Evolutionary conservation across 2,888 invertebrate genomes (phyloP).

Genomic region (Cantharis rufa): DNA sequence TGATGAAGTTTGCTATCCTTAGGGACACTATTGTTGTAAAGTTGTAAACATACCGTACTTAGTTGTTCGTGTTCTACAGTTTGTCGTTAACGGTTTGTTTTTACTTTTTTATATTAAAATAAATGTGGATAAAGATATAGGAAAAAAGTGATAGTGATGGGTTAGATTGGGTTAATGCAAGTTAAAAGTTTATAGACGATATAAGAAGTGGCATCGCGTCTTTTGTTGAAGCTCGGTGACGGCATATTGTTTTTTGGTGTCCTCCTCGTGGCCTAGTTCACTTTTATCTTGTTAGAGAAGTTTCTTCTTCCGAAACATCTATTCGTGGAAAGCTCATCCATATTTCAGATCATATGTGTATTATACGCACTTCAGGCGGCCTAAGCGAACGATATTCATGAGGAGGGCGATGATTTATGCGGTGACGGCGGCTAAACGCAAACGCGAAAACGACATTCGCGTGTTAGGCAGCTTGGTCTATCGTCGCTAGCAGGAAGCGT

Average conservation of each 20-base stretch:
- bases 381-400: constrained; percentile 42
- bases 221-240: constrained; percentile 13
- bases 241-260: constrained; percentile 25
- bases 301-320: constrained; percentile 38
- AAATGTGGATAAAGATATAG: not conserved
- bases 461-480: constrained; percentile 1
- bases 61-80: not conserved
- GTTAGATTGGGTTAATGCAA: not conserved
- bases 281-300: constrained; percentile 35
- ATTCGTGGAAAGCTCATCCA: constrained; percentile 41
- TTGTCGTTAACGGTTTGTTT: not conserved
- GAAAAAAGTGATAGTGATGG: not conserved
- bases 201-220: constrained; percentile 20
- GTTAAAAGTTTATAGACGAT: constrained; percentile 16
- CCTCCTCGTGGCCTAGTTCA: constrained; percentile 25
- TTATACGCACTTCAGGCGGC: constrained; percentile 43
- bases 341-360: constrained; percentile 47
- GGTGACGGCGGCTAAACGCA: constrained; percentile 31
- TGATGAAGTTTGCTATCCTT: not conserved
- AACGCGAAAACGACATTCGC: constrained; percentile 11
- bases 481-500: constrained; percentile 11
- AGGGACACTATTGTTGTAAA: not conserved
- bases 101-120: not conserved
- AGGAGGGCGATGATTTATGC: constrained; percentile 43
- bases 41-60: not conserved